Evolutionary conservation across 2,888 invertebrate genomes (phyloP), one percentile per base, ranked within the genome.

Genomic region (Ptilodon capucinus): DNA sequence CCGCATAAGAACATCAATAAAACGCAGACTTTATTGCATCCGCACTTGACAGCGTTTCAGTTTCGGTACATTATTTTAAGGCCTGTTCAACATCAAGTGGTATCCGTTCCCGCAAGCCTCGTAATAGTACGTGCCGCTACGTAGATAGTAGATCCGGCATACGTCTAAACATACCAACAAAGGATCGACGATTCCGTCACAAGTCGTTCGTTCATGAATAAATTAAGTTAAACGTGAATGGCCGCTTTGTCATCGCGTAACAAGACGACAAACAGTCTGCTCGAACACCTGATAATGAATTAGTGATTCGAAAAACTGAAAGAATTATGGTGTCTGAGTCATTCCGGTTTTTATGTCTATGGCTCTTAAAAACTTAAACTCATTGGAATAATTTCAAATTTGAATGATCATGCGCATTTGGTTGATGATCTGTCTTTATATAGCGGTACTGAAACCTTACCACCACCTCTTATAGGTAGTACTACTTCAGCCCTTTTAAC

Each of bases 11-110:
- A 74, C 73, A 80, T 79, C 84, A 84, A 89, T 91, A 91, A 91
- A 91, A 66, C 79, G 58, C 64, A 77, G 66, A 79, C 59, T 91
- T 91, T 91, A 91, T 81, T 81, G 79, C 84, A 75, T 76, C 74
- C 71, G 60, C 55, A 65, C 48, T 61, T 79, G 85, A 84, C 86
- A 66, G 77, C 72, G 67, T 67, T 62, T 79, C 77, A 74, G 73
- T 78, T 79, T 81, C 71, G 54, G 58, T 57, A 61, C 56, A 60
- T 85, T 79, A 86, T 85, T 72, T 68, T 74, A 13, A 38, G 17
- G 38, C 28, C 28, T 28, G 28, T 28, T 28, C 28, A 28, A 28
- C 11, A n/a, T 28, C 2, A n/a, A 28, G 28, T 11, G n/a, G n/a
- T 11, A 0, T n/a, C 28, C 28, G 28, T n/a, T 11, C 11, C 5